Evolutionary conservation across 2,888 invertebrate genomes (phyloP), one percentile per base, ranked within the genome.

Genomic region (Gymnosoma rotundatum): DNA sequence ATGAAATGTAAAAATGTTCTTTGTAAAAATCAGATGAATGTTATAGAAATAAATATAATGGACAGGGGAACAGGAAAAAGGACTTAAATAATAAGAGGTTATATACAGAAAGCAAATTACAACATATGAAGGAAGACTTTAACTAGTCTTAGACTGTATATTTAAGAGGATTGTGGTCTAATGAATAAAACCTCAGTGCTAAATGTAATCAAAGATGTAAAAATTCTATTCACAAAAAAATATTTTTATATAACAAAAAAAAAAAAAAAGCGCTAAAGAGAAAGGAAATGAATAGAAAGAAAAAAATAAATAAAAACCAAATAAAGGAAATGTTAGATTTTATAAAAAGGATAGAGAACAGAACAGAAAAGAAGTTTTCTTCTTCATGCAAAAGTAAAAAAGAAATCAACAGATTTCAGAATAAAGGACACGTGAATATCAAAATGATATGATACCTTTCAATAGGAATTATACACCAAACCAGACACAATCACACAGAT

Each of bases 161-260:
- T 86, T 87, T 87, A 88, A 88, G 87, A 87, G 86, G 86, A 87
- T 87, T 88, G 87, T 85, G 88, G 88, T 87, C 86, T 89, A 88
- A 88, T 88, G 87, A 89, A 89, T 89, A 87, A 88, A 87, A 87
- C 84, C 86, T 86, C 87, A 86, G 76, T 86, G 70, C 14, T 60
- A 45, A 60, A 70, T 21, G 32, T 12, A 32, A 54, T 20, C 50
- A n/a, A 14, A 58, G 61, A 63, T 25, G 21, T 38, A 45, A 36
- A 64, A 75, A 61, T 4, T 52, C 73, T 6, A 73, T 69, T 69
- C 48, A 25, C 25, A 1, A 25, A 61, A 52, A 69, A 48, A 61
- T n/a, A 4, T 20, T 7, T 4, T 50, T 20, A 32, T 21, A 6
- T 20, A 3, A 20, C 14, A 0, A 9, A 60, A n/a, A 25, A 42